Conservation (phyloP, 2,113 vertebrate species). For the Lontra canadensis region DNA sequence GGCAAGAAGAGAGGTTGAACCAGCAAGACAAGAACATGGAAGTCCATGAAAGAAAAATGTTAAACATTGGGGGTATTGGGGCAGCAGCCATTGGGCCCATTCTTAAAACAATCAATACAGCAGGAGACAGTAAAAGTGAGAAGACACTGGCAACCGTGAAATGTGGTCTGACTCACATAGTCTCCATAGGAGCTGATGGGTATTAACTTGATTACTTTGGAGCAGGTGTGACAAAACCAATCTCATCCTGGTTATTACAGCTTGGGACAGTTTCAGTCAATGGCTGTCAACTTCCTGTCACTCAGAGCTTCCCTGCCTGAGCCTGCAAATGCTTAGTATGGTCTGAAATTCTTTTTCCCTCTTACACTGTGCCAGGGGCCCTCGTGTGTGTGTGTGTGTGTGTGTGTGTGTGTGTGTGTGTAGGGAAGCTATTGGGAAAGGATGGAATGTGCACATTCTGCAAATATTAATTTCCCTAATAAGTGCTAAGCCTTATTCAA, state of each 20-base stretch:
- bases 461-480: background rate
- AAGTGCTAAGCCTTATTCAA: background rate
- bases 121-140: background rate
- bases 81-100: background rate
- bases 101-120: background rate
- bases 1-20: background rate
- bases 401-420: background rate
- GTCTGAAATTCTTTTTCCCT: background rate
- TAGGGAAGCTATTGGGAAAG: background rate
- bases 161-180: background rate
- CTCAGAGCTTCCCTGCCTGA: background rate
- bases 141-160: background rate
- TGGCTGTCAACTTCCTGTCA: background rate
- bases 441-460: background rate
- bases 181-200: background rate
- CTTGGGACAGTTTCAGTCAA: background rate
- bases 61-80: accelerated
- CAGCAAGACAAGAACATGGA: background rate
- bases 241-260: background rate
- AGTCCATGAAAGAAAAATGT: background rate
- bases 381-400: background rate
- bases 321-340: background rate
- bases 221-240: slow-evolving; percentile 52
- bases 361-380: background rate
- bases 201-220: background rate